Conservation (phyloP, 2,113 vertebrate species). For the Rhombomys opimus region DNA sequence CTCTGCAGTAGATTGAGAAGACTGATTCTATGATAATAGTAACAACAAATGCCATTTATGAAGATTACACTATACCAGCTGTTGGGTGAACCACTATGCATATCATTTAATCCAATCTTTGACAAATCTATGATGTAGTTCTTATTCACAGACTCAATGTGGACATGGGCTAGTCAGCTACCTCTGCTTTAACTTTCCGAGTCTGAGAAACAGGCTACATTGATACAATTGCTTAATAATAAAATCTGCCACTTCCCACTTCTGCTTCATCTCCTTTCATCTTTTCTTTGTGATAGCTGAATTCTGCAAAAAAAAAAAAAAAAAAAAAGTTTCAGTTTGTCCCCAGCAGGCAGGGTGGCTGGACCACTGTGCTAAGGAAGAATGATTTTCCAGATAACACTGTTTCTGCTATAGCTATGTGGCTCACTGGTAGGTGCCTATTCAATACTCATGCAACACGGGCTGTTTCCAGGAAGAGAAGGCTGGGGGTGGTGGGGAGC, state of each 20-base stretch:
- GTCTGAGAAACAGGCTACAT: background rate
- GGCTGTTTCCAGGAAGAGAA: slow-evolving; percentile 30
- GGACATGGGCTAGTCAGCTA: background rate
- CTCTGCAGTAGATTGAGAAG: background rate
- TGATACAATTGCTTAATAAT: slow-evolving; percentile 25
- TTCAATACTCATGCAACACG: background rate
- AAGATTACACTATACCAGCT: background rate
- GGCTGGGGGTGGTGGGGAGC: background rate
- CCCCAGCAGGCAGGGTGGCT: background rate
- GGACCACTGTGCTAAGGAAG: background rate
- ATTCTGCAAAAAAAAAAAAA: background rate
- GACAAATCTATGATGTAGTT: background rate
- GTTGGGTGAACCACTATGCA: slow-evolving; percentile 6
- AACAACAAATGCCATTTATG: background rate
- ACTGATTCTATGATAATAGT: background rate
- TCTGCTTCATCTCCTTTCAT: background rate
- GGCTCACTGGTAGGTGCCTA: background rate
- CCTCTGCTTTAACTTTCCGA: background rate
- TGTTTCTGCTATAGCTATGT: background rate
- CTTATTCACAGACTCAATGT: background rate
- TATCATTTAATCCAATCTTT: slow-evolving; percentile 20
- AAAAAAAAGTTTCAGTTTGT: background rate
- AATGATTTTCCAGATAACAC: background rate
- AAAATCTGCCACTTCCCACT: background rate
- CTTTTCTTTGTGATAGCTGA: background rate